Conservation (phyloP, 2,113 vertebrate species). For the Scortum barcoo region DNA sequence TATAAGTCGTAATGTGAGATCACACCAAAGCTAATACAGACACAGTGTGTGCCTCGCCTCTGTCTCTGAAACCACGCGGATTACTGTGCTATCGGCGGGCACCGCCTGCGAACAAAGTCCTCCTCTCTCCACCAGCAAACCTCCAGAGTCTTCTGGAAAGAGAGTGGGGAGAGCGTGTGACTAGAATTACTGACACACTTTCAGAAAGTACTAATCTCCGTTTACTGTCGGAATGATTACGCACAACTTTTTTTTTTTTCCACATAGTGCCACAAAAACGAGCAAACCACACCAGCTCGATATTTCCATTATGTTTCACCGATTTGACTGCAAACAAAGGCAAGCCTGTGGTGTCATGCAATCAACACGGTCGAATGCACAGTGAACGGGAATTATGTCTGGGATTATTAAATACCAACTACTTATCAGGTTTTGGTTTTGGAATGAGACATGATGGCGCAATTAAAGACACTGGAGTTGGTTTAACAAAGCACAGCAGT, state of each 20-base stretch:
- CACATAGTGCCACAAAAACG: conserved; percentile 14
- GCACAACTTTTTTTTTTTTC: conserved; percentile 23
- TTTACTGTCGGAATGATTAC: conserved; percentile 60
- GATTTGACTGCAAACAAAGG: neutral
- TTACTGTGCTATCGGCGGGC: conserved; percentile 43
- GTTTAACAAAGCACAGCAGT: neutral
- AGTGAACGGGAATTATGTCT: neutral
- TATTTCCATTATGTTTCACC: neutral
- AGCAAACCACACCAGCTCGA: neutral
- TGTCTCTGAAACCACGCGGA: conserved; percentile 54
- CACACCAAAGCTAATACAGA: conserved; percentile 45
- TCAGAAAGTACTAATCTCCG: conserved; percentile 68
- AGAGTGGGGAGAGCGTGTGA: conserved; percentile 63
- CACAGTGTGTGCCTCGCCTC: conserved; percentile 1
- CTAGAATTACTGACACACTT: conserved; percentile 77
- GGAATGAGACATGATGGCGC: neutral
- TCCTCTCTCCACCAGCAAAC: conserved; percentile 48
- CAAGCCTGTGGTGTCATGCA: neutral
- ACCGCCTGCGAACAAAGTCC: conserved; percentile 69
- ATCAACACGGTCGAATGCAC: neutral
- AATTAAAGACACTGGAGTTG: neutral
- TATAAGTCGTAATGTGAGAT: conserved; percentile 36
- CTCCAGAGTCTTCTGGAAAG: conserved; percentile 60
- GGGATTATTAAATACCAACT: neutral
- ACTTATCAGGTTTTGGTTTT: neutral